Conservation (phyloP, 2,888 invertebrate genomes). For the Poecilus cupreus region DNA sequence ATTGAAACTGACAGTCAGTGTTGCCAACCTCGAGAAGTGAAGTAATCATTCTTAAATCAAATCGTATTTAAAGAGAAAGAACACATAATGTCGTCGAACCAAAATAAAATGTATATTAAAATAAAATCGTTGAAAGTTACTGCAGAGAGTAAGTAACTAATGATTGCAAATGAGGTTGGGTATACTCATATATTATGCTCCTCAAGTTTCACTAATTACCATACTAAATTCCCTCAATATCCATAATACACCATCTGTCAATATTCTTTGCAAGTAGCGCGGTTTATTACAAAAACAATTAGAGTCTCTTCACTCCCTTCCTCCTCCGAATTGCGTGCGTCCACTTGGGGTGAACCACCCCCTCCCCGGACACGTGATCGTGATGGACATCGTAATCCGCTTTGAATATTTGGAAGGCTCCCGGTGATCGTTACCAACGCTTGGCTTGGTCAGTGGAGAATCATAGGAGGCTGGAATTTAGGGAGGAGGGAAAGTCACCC, state of each 20-base stretch:
- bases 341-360: conserved; percentile 17
- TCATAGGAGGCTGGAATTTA: background rate
- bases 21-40: too few relatives aligned
- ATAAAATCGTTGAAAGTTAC: too few relatives aligned
- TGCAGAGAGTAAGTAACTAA: too few relatives aligned
- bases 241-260: conserved; percentile 25
- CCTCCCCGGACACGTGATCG: conserved; percentile 7
- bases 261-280: conserved; percentile 19
- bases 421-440: too few relatives aligned
- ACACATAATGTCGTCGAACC: too few relatives aligned
- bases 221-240: background rate
- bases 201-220: conserved; percentile 28
- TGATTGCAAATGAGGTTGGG: too few relatives aligned
- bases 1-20: too few relatives aligned
- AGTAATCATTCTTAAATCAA: too few relatives aligned
- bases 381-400: conserved; percentile 56
- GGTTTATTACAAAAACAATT: conserved; percentile 42
- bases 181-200: too few relatives aligned
- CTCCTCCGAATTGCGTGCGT: background rate
- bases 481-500: background rate
- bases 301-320: background rate
- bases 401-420: conserved; percentile 49
- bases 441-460: conserved; percentile 19
- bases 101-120: too few relatives aligned
- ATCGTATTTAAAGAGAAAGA: too few relatives aligned